Evolutionary conservation across 2,113 vertebrate species (phyloP), one percentile per base, ranked within the genome.

Genomic region (Chionis minor): DNA sequence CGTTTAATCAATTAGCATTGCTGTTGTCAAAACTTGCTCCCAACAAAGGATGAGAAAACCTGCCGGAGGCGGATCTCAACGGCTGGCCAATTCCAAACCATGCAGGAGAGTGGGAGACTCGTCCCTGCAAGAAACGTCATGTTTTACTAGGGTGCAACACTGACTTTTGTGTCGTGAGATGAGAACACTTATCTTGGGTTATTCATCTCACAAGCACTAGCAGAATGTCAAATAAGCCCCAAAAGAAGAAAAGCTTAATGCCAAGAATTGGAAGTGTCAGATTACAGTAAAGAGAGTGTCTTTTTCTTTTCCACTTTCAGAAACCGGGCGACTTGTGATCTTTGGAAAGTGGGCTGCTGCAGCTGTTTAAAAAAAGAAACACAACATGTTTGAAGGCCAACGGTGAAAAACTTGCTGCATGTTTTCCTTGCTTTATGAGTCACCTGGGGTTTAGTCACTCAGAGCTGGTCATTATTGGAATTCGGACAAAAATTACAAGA

Each of bases 21-120:
- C 94, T 98, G 97, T 98, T 98, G 98, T 98, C 97, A 98, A 98
- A 98, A 98, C 98, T 98, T 97, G 97, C 96, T 98, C 95, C 97
- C 95, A 94, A 97, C 95, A 98, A 97, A 32, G 84, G 91, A 97
- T 97, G 65, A 93, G 88, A 96, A 91, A 98, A 96, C 38, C 27
- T 88, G 91, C 97, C 58, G 28, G 51, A 84, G 96, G 82, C 95
- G 75, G 42, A 90, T 93, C 88, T 80, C 81, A 52, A 75, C 3
- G 26, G 92, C 90, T 80, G 82, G 19, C 89, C 58, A 21, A 93
- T 84, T 96, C 94, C 94, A 80, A 86, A 77, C 88, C 90, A 12
- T 66, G 49, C 47, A 79, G 12, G 74, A 58, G 88, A 95, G 96
- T 93, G 96, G 95, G 95, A 94, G 94, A 93, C 94, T 94, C 62